These are phyloP conservation scores for Deilephila elpenor DNA, from an alignment of 2,888 invertebrate genomes.

Conservation along the genomic window DNA sequence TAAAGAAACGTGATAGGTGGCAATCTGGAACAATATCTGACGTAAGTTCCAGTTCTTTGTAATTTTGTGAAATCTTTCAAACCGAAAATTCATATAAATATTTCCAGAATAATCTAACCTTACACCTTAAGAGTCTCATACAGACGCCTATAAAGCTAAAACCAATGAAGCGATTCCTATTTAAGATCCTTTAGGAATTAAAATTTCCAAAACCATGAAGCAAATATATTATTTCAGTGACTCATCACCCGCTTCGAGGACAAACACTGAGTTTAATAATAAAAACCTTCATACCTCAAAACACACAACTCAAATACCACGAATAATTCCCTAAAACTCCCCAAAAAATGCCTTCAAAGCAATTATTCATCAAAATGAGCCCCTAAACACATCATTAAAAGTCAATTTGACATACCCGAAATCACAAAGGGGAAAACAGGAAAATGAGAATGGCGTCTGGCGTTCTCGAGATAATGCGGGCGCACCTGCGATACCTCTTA, in stretches of 20 bases:
- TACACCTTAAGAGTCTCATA: too few species aligned
- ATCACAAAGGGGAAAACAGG: conserved; percentile 13
- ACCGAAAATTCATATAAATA: too few species aligned
- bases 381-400: conserved; percentile 10
- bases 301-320: neutral
- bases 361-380: neutral
- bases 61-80: too few species aligned
- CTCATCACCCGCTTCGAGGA: too few species aligned
- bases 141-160: too few species aligned
- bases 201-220: neutral
- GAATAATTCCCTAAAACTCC: neutral
- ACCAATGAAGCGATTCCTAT: too few species aligned
- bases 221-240: neutral
- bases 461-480: neutral
- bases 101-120: too few species aligned
- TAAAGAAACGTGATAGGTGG: too few species aligned
- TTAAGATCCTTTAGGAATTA: too few species aligned
- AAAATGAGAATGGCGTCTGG: neutral
- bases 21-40: too few species aligned
- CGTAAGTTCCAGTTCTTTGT: too few species aligned
- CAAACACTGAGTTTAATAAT: neutral
- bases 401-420: conserved; percentile 15
- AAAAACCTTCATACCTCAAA: neutral
- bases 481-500: conserved; percentile 1
- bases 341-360: neutral